A percentile compares a stretch with the other conserved stretches of the same genome.
phyloP scores from a whole-genome alignment of 2,888 invertebrate genomes.

The Phalera bucephala region DNA sequence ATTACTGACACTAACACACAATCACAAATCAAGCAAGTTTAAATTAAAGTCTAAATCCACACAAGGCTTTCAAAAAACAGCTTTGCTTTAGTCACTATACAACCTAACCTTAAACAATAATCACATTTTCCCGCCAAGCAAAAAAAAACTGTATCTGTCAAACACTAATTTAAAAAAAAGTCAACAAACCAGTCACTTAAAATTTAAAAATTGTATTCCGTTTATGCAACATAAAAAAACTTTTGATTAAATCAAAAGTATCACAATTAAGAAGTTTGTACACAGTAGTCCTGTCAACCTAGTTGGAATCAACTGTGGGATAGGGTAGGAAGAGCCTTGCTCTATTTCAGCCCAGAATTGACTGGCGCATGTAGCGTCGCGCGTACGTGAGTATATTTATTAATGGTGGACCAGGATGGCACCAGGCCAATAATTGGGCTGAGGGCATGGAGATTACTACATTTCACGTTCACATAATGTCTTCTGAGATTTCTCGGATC shows the following conservation, averaged over 20 bases:
- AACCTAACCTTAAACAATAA: neutral
- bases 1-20: slow-evolving; percentile 25
- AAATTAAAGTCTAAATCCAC: slow-evolving; percentile 1
- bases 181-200: too few species aligned
- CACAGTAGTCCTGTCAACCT: neutral
- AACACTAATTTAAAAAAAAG: too few species aligned
- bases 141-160: neutral
- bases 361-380: slow-evolving; percentile 5
- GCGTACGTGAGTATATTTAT: slow-evolving; percentile 26
- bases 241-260: too few species aligned
- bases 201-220: too few species aligned
- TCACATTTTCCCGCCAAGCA: neutral
- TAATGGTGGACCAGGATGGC: slow-evolving; percentile 40
- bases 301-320: slow-evolving; percentile 11
- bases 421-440: slow-evolving; percentile 33
- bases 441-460: slow-evolving; percentile 14
- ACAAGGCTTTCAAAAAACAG: neutral
- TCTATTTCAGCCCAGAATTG: slow-evolving; percentile 42
- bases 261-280: neutral
- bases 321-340: slow-evolving; percentile 41
- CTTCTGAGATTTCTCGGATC: slow-evolving; percentile 1
- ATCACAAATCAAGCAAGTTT: slow-evolving; percentile 10
- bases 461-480: neutral
- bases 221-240: too few species aligned
- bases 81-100: neutral